Conservation (phyloP, 2,888 invertebrate species). For the Tenthredo notha region DNA sequence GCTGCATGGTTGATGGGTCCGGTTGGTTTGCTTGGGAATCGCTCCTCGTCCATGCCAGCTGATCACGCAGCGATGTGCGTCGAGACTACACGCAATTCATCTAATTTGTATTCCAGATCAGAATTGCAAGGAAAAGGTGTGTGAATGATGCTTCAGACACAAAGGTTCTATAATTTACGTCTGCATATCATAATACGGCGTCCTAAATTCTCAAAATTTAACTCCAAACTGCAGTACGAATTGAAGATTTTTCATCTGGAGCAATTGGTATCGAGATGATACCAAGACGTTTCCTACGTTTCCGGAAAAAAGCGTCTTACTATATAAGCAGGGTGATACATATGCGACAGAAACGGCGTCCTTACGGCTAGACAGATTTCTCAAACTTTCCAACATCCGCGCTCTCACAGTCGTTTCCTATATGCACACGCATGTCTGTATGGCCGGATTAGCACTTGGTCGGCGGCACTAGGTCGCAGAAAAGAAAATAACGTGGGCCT, state of each 20-base stretch:
- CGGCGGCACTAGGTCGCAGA: constrained; percentile 15
- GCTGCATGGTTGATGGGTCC: constrained; percentile 20
- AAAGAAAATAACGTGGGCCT: neutral
- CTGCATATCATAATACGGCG: neutral
- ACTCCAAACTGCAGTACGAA: neutral
- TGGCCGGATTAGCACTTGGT: neutral
- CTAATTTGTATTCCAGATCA: neutral
- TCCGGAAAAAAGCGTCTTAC: neutral
- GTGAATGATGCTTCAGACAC: neutral
- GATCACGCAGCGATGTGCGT: constrained; percentile 38
- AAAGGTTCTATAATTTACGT: neutral
- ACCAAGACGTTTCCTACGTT: neutral
- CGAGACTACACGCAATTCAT: neutral
- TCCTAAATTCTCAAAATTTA: neutral
- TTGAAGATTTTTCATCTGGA: neutral
- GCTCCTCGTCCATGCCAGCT: neutral
- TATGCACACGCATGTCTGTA: neutral
- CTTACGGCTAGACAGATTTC: constrained; percentile 23
- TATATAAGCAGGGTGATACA: neutral
- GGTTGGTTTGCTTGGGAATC: constrained; percentile 19
- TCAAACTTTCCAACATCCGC: constrained; percentile 40
- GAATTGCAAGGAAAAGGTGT: neutral
- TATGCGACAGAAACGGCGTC: constrained; percentile 27
- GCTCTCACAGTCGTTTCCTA: neutral
- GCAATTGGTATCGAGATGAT: neutral